phyloP scores from a whole-genome alignment of 1,140 invertebrate genomes.

The Ericerus pela region DNA sequence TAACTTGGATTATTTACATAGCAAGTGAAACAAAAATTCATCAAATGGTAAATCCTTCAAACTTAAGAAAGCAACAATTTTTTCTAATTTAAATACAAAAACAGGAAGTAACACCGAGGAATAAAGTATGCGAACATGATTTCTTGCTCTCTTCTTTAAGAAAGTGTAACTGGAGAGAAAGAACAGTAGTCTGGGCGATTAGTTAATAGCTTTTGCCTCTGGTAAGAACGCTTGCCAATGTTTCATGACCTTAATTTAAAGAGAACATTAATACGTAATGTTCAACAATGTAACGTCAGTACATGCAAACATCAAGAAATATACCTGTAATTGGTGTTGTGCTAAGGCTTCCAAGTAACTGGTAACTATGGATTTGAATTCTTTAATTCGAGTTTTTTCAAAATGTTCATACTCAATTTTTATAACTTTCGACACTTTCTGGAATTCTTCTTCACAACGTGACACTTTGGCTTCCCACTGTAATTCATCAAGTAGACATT shows the following conservation, averaged over 20 bases:
- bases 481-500: constrained; percentile 20
- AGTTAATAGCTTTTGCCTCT: constrained; percentile 37
- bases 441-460: constrained; percentile 89
- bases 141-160: no score
- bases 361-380: constrained; percentile 79
- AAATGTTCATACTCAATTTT: constrained; percentile 90
- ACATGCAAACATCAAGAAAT: constrained; percentile 12
- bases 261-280: constrained; percentile 14
- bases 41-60: constrained; percentile 1
- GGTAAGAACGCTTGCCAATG: constrained; percentile 91
- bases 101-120: no score
- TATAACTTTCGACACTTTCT: constrained; percentile 89
- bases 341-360: constrained; percentile 88
- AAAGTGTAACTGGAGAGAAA: no score
- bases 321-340: constrained; percentile 85
- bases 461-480: constrained; percentile 93
- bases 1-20: no score
- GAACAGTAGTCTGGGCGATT: no score
- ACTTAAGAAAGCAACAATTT: not conserved
- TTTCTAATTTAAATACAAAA: no score
- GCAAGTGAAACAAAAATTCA: not conserved
- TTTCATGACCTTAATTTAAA: constrained; percentile 60
- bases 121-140: no score
- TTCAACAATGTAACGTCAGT: constrained; percentile 2
- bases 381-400: constrained; percentile 70